These are phyloP conservation scores for Argentina silus DNA, from an alignment of 2,797 vertebrate species.

Conservation along the genomic window DNA sequence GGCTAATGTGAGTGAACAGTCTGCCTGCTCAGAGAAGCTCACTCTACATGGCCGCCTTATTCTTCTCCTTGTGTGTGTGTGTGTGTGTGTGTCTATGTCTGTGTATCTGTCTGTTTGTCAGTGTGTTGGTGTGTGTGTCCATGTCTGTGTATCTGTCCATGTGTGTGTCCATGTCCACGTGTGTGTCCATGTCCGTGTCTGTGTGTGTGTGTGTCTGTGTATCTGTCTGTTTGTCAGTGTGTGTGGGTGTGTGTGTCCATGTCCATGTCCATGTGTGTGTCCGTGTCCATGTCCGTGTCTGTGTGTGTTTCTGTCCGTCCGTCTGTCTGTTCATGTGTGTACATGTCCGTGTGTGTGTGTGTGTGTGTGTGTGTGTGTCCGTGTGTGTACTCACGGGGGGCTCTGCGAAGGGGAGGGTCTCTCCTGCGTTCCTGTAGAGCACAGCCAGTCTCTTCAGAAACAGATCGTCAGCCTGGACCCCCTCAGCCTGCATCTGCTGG, in stretches of 20 bases:
- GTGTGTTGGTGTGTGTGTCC: no score
- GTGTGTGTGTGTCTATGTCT: not conserved
- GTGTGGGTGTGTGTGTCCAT: not conserved
- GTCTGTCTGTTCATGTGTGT: not conserved
- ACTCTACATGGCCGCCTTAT: no score
- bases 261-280: not conserved
- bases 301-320: not conserved
- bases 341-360: not conserved
- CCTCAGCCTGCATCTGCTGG: conserved; percentile 78
- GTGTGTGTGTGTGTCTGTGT: no score
- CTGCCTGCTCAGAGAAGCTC: no score
- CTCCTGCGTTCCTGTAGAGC: conserved; percentile 81
- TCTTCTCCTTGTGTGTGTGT: not conserved
- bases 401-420: conserved; percentile 85
- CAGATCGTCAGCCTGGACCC: conserved; percentile 73
- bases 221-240: not conserved
- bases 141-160: no score
- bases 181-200: no score
- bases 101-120: no score
- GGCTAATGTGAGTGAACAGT: no score
- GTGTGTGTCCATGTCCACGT: no score
- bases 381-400: conserved; percentile 86
- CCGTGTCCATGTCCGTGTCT: not conserved
- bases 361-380: not conserved
- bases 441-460: conserved; percentile 86